Base-by-base conservation (phyloP, 1,140 invertebrate genomes). In the Philotrypesis tridentata region DNA sequence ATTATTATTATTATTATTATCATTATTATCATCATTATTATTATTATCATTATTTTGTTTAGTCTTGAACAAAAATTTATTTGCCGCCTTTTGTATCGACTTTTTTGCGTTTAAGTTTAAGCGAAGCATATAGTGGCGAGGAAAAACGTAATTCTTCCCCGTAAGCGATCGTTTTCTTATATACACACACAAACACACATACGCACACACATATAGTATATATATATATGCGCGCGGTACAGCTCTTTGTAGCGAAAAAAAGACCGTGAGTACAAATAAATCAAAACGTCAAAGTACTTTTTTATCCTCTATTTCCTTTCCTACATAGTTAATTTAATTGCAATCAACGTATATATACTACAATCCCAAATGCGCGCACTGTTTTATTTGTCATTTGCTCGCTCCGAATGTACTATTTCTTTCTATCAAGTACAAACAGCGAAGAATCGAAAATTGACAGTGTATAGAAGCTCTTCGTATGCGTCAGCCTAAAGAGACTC, bases 41-140 rank as follows among this genome's bases (percentile, higher is more conserved):
- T n/a, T n/a, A n/a, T n/a, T n/a, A n/a, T n/a, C n/a, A n/a, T n/a
- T n/a, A n/a, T n/a, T n/a, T 72, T 79, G 72, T 40, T 29, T 61
- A 65, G 25, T 65, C 27, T 79, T 61, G 9, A 79, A 79, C 21
- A 23, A 79, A 79, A 79, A 27, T 55, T 79, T 55, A 68, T 71
- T 79, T 8, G 17, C 27, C n/a, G 61, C 23, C n/a, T 63, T 63
- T 27, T 63, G 3, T 63, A 63, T 55, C 48, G 14, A 3, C 70
- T 68, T 71, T 70, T 60, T 40, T 37, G 4, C 12, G 17, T 33
- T 79, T 71, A 55, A 55, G 33, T 55, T 23, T 29, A 71, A 70
- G 40, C 25, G 70, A 70, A 14, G 6, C 48, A 23, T 55, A 48
- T 55, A 48, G n/a, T 63, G 7, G 61, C 23, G 48, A 17, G 14